Evolutionary conservation across 2,113 vertebrate genomes (phyloP), one percentile per base, ranked within the genome.

Genomic region (Petrocephalus microphthalmus): DNA sequence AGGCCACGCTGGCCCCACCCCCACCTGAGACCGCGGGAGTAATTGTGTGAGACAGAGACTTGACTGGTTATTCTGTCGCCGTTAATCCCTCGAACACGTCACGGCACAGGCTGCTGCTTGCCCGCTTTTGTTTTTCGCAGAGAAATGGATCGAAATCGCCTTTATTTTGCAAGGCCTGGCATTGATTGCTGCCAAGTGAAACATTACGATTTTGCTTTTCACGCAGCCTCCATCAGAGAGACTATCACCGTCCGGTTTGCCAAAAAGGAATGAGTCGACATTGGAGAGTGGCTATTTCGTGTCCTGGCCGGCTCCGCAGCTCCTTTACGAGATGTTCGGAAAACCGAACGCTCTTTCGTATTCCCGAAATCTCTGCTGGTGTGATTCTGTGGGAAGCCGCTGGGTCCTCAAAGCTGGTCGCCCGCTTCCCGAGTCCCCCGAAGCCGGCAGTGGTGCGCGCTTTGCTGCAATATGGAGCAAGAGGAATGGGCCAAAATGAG

Each of bases 21-120:
- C 88, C 53, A 42, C 83, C 56, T 67, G 82, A 88, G 74, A 90
- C 92, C 87, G 87, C 60, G 85, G 88, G 91, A 88, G 64, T 56
- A 88, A 17, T 52, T 5, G 51, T 60, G 88, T 51, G 87, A 84
- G 81, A 81, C 85, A 90, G 57, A 92, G 87, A 91, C 90, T 92
- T 8, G 91, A 92, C 94, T 93, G 93, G 93, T 94, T 94, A 89
- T 93, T 89, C 90, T 90, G 85, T 91, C 81, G 52, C 60, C 67
- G 56, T 85, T 1, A 6, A 85, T 13, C 2, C 37, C 74, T 42
- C 51, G 78, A 86, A 54, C 88, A 88, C 78, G 78, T 52, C 89
- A 64, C 4, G 17, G 64, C 57, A 82, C 91, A 45, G 88, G 92
- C 89, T 51, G 25, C 88, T 85, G 89, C 93, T 86, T 56, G 91